phyloP scores from a whole-genome alignment of 2,113 vertebrate species.

The Strix aluco region DNA sequence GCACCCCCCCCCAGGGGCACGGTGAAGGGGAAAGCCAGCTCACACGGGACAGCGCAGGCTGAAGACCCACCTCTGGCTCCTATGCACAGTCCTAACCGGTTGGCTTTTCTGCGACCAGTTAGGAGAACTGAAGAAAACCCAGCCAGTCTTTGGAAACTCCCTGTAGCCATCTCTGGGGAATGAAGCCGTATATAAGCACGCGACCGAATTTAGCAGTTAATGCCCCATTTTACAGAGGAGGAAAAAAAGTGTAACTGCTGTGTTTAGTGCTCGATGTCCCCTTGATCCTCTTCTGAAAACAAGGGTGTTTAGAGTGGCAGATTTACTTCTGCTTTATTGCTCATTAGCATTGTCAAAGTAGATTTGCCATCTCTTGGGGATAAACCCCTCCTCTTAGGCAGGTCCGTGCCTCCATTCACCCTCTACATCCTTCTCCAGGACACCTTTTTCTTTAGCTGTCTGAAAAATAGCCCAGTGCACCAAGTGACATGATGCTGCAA shows the following conservation, averaged over 20 bases:
- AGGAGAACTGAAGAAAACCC: not conserved
- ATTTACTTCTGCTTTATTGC: not conserved
- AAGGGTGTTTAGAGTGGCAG: not conserved
- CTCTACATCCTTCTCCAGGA: not conserved
- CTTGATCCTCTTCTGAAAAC: not conserved
- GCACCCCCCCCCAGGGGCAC: not conserved
- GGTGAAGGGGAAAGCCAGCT: not conserved
- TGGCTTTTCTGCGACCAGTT: fast-evolving
- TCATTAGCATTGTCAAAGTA: fast-evolving
- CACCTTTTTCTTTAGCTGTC: not conserved
- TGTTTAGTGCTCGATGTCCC: not conserved
- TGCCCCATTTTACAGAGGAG: not conserved
- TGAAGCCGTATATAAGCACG: fast-evolving
- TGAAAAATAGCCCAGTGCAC: not conserved
- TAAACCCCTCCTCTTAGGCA: not conserved
- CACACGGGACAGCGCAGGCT: not conserved
- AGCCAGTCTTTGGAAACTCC: not conserved
- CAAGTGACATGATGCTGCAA: not conserved
- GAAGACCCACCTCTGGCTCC: not conserved
- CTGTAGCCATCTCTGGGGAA: not conserved
- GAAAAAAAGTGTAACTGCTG: too few relatives aligned
- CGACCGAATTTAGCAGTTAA: not conserved
- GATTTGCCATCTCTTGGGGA: not conserved
- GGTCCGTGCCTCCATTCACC: not conserved
- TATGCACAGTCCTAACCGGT: fast-evolving